phyloP scores from a whole-genome alignment of 2,113 vertebrate species.

The Corythornis madagascariensis region DNA sequence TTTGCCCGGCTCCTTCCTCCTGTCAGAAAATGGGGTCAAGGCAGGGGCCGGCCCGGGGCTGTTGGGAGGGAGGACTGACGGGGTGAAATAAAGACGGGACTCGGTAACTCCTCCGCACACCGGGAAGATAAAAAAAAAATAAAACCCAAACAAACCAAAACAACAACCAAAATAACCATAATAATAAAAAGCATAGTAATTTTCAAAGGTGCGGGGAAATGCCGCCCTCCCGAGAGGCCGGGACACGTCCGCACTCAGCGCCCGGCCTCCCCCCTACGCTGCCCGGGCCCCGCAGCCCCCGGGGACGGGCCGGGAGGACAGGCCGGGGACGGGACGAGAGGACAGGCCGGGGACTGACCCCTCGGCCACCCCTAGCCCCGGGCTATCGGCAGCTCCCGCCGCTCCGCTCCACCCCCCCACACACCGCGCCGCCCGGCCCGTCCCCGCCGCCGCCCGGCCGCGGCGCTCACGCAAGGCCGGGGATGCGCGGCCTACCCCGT shows the following conservation, averaged over 20 bases:
- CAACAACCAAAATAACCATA: not conserved
- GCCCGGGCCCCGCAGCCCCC: not conserved
- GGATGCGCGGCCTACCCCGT: constrained; percentile 68
- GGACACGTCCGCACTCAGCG: constrained; percentile 13
- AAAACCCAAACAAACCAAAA: not conserved
- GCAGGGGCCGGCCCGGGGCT: not conserved
- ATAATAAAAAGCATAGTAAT: not conserved
- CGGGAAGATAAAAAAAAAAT: not conserved
- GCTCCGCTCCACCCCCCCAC: not conserved
- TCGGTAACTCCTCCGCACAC: not conserved
- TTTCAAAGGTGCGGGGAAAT: not conserved
- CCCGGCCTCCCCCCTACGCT: not conserved
- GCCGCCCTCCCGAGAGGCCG: not conserved
- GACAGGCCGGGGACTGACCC: not conserved
- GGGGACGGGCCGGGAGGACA: too few relatives aligned
- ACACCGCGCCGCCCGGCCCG: not conserved
- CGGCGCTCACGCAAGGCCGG: constrained; percentile 66
- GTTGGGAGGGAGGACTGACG: not conserved
- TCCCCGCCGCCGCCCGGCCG: constrained; percentile 15
- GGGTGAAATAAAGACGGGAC: not conserved
- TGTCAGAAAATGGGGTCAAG: constrained; percentile 35
- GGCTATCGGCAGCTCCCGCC: not conserved
- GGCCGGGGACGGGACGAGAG: not conserved
- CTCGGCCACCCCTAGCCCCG: not conserved
- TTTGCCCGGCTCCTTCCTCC: not conserved